A percentile compares a stretch with the other conserved stretches of the same genome.
phyloP scores from a whole-genome alignment of 1,140 invertebrate genomes.

The Pinna nobilis region DNA sequence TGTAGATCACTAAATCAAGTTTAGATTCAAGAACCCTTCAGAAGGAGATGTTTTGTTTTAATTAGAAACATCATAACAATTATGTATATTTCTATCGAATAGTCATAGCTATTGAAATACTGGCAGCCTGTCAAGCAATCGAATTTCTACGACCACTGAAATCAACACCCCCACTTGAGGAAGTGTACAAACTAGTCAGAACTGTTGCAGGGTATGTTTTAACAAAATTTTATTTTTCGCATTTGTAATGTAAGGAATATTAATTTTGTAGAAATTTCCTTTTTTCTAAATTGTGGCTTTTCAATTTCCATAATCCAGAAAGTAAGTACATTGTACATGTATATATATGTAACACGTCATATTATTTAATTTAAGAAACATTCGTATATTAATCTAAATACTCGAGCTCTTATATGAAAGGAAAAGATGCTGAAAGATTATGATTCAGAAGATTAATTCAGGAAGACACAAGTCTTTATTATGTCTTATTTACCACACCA shows the following conservation, averaged over 20 bases:
- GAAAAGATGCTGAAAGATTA: no score
- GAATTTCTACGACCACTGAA: constrained; percentile 84
- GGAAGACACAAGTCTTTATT: neutral
- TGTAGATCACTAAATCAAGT: no score
- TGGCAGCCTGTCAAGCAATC: constrained; percentile 85
- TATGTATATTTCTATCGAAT: constrained; percentile 18
- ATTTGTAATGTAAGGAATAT: neutral
- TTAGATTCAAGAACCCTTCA: no score
- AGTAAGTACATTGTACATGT: no score
- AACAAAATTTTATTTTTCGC: neutral
- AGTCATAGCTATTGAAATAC: constrained; percentile 84
- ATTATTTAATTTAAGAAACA: no score
- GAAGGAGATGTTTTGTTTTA: no score
- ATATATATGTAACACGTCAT: no score
- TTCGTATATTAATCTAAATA: no score
- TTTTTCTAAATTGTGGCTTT: neutral
- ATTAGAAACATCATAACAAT: neutral
- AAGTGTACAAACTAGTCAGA: constrained; percentile 82
- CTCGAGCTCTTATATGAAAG: no score
- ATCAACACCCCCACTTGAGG: constrained; percentile 83
- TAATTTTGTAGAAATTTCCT: neutral
- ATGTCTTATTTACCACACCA: no score
- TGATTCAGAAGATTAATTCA: no score
- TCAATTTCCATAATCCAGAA: neutral
- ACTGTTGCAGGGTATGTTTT: constrained; percentile 59